Conservation (phyloP, 2,797 vertebrate genomes). For the Anniella stebbinsi region DNA sequence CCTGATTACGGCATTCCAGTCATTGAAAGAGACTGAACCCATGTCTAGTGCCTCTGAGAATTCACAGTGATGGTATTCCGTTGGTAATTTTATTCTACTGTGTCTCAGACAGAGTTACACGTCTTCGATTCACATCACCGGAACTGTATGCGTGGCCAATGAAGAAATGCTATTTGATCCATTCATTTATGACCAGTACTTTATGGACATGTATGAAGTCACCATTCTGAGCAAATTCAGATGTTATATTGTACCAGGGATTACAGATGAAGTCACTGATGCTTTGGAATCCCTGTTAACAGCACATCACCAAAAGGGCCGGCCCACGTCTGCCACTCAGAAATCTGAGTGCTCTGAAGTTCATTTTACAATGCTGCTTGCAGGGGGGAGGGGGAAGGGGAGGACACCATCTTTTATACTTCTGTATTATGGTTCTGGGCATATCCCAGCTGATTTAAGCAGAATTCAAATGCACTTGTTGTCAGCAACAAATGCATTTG, state of each 20-base stretch:
- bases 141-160: neutral
- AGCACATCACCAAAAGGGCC: neutral
- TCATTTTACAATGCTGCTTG: neutral
- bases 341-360: neutral
- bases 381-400: too few species aligned
- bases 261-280: neutral
- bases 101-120: neutral
- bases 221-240: neutral
- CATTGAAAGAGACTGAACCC: neutral
- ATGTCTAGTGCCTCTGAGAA: neutral
- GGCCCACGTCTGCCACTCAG: too few species aligned
- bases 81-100: neutral
- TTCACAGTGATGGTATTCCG: neutral
- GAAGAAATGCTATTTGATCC: neutral
- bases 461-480: conserved; percentile 35
- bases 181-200: neutral
- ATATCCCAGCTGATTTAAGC: neutral
- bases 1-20: neutral
- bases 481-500: too few species aligned
- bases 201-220: neutral
- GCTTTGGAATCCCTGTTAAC: neutral
- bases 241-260: neutral
- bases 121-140: neutral
- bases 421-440: neutral
- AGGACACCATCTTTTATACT: neutral